A percentile compares a stretch with the other conserved stretches of the same genome.
Evolutionary conservation across 2,888 invertebrate species (phyloP).

Genomic region (Tinea pellionella): DNA sequence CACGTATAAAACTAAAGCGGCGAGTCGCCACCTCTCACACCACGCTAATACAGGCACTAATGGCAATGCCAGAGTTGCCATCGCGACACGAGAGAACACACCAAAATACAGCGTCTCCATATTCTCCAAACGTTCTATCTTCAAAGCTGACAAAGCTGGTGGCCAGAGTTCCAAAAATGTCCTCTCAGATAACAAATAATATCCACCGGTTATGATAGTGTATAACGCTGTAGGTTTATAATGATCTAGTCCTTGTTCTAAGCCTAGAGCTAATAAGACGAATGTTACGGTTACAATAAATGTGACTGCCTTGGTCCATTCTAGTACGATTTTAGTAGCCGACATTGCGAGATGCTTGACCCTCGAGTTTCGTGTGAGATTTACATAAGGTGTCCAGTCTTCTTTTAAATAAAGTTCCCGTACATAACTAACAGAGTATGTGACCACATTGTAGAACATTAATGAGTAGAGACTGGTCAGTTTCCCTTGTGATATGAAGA

Average conservation of each 20-base stretch:
- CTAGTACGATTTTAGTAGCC: slow-evolving; percentile 82
- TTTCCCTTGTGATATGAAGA: slow-evolving; percentile 68
- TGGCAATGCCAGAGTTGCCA: slow-evolving; percentile 67
- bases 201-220: slow-evolving; percentile 73
- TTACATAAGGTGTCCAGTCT: slow-evolving; percentile 82
- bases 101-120: slow-evolving; percentile 78
- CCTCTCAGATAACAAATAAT: slow-evolving; percentile 79
- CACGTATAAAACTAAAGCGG: slow-evolving; percentile 70
- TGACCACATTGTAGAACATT: slow-evolving; percentile 85
- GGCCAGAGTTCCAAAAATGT: slow-evolving; percentile 77
- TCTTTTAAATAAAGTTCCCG: slow-evolving; percentile 79
- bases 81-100: slow-evolving; percentile 71
- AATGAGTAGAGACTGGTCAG: slow-evolving; percentile 80
- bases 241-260: slow-evolving; percentile 80
- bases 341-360: slow-evolving; percentile 85
- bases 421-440: slow-evolving; percentile 81
- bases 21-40: slow-evolving; percentile 69
- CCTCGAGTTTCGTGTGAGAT: slow-evolving; percentile 77
- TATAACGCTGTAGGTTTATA: slow-evolving; percentile 77
- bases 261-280: slow-evolving; percentile 77
- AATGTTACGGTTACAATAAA: slow-evolving; percentile 83
- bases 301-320: slow-evolving; percentile 85
- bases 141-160: slow-evolving; percentile 65
- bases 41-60: slow-evolving; percentile 68
- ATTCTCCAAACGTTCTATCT: slow-evolving; percentile 74